Evolutionary conservation across 2,797 vertebrate species (phyloP).

Genomic region (Carcharodon carcharias): DNA sequence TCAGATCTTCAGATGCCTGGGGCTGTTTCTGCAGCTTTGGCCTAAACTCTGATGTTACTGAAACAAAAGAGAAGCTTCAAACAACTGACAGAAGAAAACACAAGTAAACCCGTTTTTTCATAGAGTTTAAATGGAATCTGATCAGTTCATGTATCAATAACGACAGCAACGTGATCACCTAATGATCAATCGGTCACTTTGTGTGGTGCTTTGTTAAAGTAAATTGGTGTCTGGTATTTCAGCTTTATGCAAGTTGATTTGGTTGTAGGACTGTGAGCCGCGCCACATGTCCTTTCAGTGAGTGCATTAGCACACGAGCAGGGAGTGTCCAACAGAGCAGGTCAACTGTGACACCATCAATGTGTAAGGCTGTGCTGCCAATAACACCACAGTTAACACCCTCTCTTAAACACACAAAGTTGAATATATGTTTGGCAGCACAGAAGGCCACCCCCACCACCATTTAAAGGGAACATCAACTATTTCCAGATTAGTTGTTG

Average conservation of each 20-base stretch:
- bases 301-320: too few species aligned
- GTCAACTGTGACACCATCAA: too few species aligned
- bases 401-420: too few species aligned
- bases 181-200: neutral
- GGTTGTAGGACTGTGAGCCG: neutral
- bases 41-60: neutral
- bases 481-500: too few species aligned
- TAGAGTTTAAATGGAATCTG: neutral
- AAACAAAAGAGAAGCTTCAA: neutral
- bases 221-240: neutral
- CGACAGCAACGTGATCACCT: neutral
- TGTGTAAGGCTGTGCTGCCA: too few species aligned
- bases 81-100: neutral
- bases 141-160: neutral
- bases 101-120: neutral
- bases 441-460: too few species aligned
- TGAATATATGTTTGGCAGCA: too few species aligned
- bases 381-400: too few species aligned
- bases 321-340: too few species aligned
- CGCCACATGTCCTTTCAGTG: neutral
- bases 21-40: neutral
- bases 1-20: neutral
- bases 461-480: too few species aligned
- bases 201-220: neutral
- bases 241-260: neutral